Conservation (phyloP, 2,888 invertebrate genomes). For the Sthenelais limicola region DNA sequence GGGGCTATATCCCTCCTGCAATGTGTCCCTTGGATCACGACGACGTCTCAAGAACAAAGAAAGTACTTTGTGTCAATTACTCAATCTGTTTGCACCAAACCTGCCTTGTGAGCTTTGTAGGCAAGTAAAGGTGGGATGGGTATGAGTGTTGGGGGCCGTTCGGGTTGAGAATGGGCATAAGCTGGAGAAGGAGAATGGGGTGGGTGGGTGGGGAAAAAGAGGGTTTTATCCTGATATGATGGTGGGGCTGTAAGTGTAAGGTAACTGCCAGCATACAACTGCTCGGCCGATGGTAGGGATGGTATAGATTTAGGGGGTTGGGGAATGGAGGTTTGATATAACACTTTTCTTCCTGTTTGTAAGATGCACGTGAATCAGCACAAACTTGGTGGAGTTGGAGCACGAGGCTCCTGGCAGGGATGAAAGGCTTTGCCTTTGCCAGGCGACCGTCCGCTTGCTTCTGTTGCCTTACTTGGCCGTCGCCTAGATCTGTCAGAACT, state of each 20-base stretch:
- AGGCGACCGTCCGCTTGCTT: constrained; percentile 27
- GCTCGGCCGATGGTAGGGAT: too few relatives aligned
- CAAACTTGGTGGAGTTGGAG: neutral
- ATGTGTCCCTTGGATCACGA: neutral
- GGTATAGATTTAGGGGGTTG: too few relatives aligned
- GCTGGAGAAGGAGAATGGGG: neutral
- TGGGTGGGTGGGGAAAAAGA: neutral
- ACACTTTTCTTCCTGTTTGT: neutral
- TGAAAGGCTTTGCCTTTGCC: constrained; percentile 15
- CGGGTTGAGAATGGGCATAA: too few relatives aligned
- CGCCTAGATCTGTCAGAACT: constrained; percentile 32
- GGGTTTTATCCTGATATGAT: too few relatives aligned
- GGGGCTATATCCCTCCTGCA: constrained; percentile 14
- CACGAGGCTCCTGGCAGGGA: neutral
- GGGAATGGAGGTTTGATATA: too few relatives aligned
- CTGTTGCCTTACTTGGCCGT: constrained; percentile 25
- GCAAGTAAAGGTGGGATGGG: neutral
- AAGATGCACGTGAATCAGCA: neutral
- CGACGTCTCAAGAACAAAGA: neutral
- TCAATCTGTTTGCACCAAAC: constrained; percentile 11
- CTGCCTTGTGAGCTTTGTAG: neutral
- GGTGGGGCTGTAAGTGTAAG: too few relatives aligned
- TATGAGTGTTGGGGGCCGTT: too few relatives aligned
- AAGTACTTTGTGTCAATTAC: constrained; percentile 25
- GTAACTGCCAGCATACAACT: too few relatives aligned